Base-by-base conservation (phyloP, 1,140 invertebrate species). In the Ooceraea biroi region DNA sequence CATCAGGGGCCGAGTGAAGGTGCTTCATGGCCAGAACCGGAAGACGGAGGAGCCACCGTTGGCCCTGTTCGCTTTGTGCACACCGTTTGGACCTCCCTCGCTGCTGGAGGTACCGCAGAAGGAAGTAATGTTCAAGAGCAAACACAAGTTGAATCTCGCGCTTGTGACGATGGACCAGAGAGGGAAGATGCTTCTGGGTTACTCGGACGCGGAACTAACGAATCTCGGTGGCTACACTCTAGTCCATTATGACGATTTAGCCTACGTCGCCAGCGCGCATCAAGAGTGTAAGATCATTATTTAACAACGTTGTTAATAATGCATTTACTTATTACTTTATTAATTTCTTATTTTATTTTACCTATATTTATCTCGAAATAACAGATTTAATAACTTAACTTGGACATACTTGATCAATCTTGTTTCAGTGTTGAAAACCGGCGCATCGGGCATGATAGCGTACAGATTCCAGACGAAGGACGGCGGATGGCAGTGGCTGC, bases 91-190 rank as follows among this genome's bases (percentile, higher is more conserved):
- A 0, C 99, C 99, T 12, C 97, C 98, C 3, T 98, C 98, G 60
- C 94, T 98, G 14, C 94, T 98, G 25, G 98, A 98, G 93, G 97
- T 98, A 89, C 97, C 97, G 5, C 97, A 98, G 91, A 98, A 99
- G 92, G 98, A 99, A 95, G 97, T 99, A 78, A 99, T 99, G 97
- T 99, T 99, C 95, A 99, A 99, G 95, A 99, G 98, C 92, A 99
- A 99, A 95, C 99, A 99, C 95, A 99, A 99, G 93, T 96, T 99
- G 71, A 99, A 99, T 94, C 96, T 99, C 30, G 97, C 97, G 65
- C 96, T 99, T 50, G 97, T 99, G 63, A 99, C 98, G 4, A 99
- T 99, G 98, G 99, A 99, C 94, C 98, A 98, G 95, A 96, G 98
- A 90, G 99, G 99, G 27, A 99, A 99, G 94, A 96, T 98, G 95